These are phyloP conservation scores for Cataglyphis livida DNA, from an alignment of 2,888 invertebrate species.

Conservation along the genomic window DNA sequence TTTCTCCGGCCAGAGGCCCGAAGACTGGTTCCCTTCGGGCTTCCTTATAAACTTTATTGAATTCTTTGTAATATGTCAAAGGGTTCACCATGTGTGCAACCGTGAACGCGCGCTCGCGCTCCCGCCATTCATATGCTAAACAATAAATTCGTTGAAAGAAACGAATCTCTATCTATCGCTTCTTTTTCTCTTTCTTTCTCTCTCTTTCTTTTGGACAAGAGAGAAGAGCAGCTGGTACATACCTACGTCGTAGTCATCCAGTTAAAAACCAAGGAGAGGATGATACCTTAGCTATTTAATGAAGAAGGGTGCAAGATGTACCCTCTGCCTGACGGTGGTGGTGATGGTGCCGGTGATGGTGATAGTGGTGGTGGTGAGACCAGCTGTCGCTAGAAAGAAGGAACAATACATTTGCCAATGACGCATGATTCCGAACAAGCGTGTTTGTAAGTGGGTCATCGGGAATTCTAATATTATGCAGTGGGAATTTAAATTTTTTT, in stretches of 20 bases:
- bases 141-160: slow-evolving; percentile 83
- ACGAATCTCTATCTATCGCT: slow-evolving; percentile 80
- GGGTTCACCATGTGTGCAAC: slow-evolving; percentile 76
- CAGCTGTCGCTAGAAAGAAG: slow-evolving; percentile 43
- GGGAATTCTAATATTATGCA: slow-evolving; percentile 44
- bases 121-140: slow-evolving; percentile 83
- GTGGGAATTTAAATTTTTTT: slow-evolving; percentile 28
- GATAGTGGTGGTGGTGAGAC: slow-evolving; percentile 8
- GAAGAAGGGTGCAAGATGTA: slow-evolving; percentile 48
- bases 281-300: slow-evolving; percentile 55
- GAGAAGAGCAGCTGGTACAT: slow-evolving; percentile 48
- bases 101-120: slow-evolving; percentile 28
- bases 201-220: slow-evolving; percentile 21
- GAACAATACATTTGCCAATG: slow-evolving; percentile 44
- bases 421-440: slow-evolving; percentile 31
- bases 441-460: slow-evolving; percentile 45
- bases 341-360: slow-evolving; percentile 4
- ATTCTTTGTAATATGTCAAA: slow-evolving; percentile 83
- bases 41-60: slow-evolving; percentile 84
- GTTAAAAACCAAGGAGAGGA: slow-evolving; percentile 56
- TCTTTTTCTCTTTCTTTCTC: slow-evolving; percentile 38
- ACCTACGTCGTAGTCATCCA: slow-evolving; percentile 21
- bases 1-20: slow-evolving; percentile 40
- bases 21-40: slow-evolving; percentile 75
- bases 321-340: slow-evolving; percentile 28